A percentile compares a stretch with the other conserved stretches of the same genome.
Conservation (phyloP, 2,888 invertebrate species). For the Sclerodermus sp. region DNA sequence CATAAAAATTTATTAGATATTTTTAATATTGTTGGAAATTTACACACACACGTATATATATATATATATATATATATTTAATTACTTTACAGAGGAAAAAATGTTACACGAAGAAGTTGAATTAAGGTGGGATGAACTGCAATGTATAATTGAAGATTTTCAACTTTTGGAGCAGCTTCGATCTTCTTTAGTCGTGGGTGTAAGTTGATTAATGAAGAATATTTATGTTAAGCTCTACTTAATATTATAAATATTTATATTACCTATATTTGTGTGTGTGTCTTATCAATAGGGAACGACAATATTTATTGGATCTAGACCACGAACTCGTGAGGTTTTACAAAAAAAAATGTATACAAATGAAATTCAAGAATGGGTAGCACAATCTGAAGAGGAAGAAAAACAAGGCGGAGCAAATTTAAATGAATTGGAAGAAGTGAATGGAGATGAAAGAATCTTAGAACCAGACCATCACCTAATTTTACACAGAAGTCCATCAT, state of each 20-base stretch:
- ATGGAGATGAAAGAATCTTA: conserved; percentile 25
- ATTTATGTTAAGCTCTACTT: background rate
- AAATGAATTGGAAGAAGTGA: conserved; percentile 34
- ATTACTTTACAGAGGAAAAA: conserved; percentile 66
- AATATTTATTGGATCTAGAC: conserved; percentile 74
- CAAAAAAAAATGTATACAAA: conserved; percentile 76
- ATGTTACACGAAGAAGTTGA: conserved; percentile 75
- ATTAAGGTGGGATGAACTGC: conserved; percentile 71
- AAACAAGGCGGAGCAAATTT: conserved; percentile 28
- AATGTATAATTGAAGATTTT: conserved; percentile 62
- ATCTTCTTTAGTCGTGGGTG: conserved; percentile 59
- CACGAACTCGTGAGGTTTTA: conserved; percentile 74
- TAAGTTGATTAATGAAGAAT: conserved; percentile 51
- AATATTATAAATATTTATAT: background rate
- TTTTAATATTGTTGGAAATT: conserved; percentile 3
- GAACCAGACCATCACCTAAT: conserved; percentile 21
- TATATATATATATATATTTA: background rate
- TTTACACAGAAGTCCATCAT: conserved; percentile 27
- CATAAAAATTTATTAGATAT: background rate
- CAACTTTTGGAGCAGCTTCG: conserved; percentile 60
- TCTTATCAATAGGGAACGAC: conserved; percentile 59
- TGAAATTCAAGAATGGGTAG: conserved; percentile 75
- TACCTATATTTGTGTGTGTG: background rate
- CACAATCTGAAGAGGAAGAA: conserved; percentile 68
- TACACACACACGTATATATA: background rate